Evolutionary conservation across 2,888 invertebrate species (phyloP).

Genomic region (Meta bourneti): DNA sequence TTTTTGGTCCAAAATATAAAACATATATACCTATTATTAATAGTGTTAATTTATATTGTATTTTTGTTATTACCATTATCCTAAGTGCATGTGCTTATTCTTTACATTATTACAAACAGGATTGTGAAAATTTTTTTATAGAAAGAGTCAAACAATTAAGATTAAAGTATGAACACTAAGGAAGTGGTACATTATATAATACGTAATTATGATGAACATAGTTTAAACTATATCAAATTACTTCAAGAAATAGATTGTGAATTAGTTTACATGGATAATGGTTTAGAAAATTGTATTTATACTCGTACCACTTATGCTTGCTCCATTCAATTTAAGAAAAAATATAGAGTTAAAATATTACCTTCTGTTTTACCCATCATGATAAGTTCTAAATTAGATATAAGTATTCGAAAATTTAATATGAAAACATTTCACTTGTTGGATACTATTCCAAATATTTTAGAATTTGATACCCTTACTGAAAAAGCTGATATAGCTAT

Average conservation of each 20-base stretch:
- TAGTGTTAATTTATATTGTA: constrained; percentile 45
- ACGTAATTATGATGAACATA: constrained; percentile 35
- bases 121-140: constrained; percentile 59
- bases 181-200: constrained; percentile 16
- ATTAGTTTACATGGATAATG: constrained; percentile 26
- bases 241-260: constrained; percentile 22
- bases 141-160: constrained; percentile 36
- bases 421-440: not conserved
- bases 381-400: constrained; percentile 49
- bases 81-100: constrained; percentile 23
- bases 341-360: constrained; percentile 29
- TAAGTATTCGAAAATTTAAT: constrained; percentile 40
- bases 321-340: constrained; percentile 34
- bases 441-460: constrained; percentile 16
- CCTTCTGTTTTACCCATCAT: constrained; percentile 34
- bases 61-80: constrained; percentile 41
- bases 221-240: constrained; percentile 5
- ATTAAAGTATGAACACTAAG: constrained; percentile 41
- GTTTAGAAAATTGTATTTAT: constrained; percentile 15
- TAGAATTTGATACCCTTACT: not conserved
- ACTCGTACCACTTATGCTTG: constrained; percentile 29
- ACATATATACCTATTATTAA: constrained; percentile 30
- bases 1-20: constrained; percentile 45
- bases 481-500: constrained; percentile 41
- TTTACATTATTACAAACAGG: constrained; percentile 33